Conservation (phyloP, 2,113 vertebrate species). For the Anolis carolinensis region DNA sequence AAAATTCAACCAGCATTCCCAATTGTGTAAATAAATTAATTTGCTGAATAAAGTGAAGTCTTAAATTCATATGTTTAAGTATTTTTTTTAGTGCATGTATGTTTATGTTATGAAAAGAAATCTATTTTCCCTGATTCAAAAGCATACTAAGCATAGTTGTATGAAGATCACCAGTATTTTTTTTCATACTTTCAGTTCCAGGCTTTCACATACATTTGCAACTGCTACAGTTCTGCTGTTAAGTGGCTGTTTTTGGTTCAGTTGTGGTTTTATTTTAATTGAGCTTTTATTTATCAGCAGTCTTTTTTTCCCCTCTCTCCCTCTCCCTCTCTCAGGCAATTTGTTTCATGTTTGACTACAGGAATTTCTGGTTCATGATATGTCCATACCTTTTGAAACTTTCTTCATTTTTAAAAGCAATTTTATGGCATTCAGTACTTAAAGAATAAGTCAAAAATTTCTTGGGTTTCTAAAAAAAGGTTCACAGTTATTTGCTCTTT, state of each 20-base stretch:
- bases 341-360: neutral
- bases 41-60: conserved; percentile 87
- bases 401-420: neutral
- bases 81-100: conserved; percentile 78
- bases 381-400: neutral
- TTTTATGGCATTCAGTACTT: neutral
- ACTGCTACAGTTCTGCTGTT: conserved; percentile 63
- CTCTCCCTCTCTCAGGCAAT: neutral
- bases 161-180: conserved; percentile 53
- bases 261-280: conserved; percentile 66
- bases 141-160: conserved; percentile 44
- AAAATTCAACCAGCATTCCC: conserved; percentile 80
- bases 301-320: conserved; percentile 16
- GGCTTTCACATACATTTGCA: conserved; percentile 57
- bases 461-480: neutral
- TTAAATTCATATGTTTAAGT: conserved; percentile 84
- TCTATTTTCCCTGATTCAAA: conserved; percentile 68
- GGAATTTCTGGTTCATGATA: neutral
- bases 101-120: conserved; percentile 68
- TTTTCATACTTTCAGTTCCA: conserved; percentile 59
- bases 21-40: conserved; percentile 84
- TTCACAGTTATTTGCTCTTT: neutral
- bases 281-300: conserved; percentile 59
- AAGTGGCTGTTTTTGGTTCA: conserved; percentile 70
- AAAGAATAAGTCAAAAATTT: neutral